Base-by-base conservation (phyloP, 1,140 invertebrate genomes). In the Plectus sambesii region DNA sequence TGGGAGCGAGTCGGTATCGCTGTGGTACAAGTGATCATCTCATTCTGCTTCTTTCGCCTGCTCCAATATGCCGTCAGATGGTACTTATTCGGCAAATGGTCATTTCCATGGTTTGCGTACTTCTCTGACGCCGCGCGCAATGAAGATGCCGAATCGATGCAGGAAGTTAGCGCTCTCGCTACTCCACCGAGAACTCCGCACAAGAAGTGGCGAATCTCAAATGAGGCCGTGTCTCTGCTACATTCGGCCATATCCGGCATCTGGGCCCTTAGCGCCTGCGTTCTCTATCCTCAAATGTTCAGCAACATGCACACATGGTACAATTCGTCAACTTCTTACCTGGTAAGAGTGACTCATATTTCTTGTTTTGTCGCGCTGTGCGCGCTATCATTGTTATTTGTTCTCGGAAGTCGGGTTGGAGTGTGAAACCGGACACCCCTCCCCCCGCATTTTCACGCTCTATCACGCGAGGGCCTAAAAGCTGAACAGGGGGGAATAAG, bases 161-260 rank as follows among this genome's bases (percentile, higher is more conserved):
- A 29, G 48, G 44, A 41, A 25, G 19, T 51, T 19, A 1, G 6
- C 37, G 22, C 66, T 44, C 45, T 68, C 58, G 49, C 51, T 15
- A 51, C 67, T 26, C 64, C 64, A 22, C 62, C 62, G 0, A 67
- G n/a, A n/a, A n/a, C n/a, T n/a, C n/a, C n/a, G n/a, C n/a, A 67
- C 49, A 66, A 67, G 29, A 67, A 67, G 42, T 67, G 64, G 64
- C 47, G 64, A 19, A 67, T 67, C 24, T 69, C 62, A 1, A 67
- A 67, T 48, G 64, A 67, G 40, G 45, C 47, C 29, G 62, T 69
- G 5, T 67, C 64, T 2, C 40, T 67, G 15, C 50, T 67, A 22
- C 64, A 67, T 38, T 67, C 66, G 3, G 63, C 63, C 23, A 42
- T 67, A 3, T 65, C 61, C n/a, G 59, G 60, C 23, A 23, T 61